Conservation (phyloP, 2,797 vertebrate species). For the Caiman crocodilus region DNA sequence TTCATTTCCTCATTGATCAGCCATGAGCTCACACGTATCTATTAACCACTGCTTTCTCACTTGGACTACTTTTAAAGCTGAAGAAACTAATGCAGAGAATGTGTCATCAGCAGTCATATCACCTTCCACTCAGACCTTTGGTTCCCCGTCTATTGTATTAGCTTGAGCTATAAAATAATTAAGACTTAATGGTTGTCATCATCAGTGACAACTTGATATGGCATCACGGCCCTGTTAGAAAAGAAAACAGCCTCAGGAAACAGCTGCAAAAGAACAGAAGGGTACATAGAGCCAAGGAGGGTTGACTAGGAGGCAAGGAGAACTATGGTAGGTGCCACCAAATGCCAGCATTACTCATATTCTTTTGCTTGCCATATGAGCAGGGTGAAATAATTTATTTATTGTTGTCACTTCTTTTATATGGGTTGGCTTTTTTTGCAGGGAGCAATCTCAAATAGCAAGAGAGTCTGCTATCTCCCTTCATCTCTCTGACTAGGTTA, state of each 20-base stretch:
- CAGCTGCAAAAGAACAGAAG: too few species aligned
- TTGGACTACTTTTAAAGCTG: background rate
- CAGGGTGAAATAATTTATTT: background rate
- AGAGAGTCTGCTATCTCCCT: background rate
- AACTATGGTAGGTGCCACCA: background rate
- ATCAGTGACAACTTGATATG: too few species aligned
- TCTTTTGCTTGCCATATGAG: background rate
- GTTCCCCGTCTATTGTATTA: background rate
- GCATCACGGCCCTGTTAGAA: background rate
- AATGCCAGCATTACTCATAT: background rate
- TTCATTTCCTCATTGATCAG: background rate
- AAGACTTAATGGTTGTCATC: fast-evolving
- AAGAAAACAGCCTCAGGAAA: fast-evolving
- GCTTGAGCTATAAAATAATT: background rate
- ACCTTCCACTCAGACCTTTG: background rate
- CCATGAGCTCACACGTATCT: background rate
- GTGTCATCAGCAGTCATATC: background rate
- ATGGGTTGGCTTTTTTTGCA: fast-evolving
- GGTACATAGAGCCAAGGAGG: background rate
- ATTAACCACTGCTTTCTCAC: fast-evolving
- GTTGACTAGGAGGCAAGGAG: background rate
- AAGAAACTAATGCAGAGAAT: background rate
- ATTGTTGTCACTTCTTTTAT: background rate
- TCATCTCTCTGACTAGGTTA: too few species aligned
- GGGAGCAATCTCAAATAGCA: background rate